Base-by-base conservation (phyloP, 2,113 vertebrate genomes). In the Potamarius usumacintae region DNA sequence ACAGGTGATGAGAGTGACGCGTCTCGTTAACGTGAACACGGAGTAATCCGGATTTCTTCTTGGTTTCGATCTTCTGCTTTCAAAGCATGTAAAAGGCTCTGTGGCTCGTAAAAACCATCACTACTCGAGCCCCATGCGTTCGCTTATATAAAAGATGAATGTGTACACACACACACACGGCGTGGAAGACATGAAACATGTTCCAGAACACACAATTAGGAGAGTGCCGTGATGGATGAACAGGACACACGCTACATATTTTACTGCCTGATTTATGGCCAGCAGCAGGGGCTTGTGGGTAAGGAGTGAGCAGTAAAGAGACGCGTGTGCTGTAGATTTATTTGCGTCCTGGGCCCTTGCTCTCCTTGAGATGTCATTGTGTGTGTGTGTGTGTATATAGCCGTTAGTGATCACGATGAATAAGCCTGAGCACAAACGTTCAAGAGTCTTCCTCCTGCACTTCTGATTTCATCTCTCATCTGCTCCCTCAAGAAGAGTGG, bases 361-460 rank as follows among this genome's bases (percentile, higher is more conserved):
- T 94, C 92, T 94, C 94, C 93, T 93, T 93, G 93, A 94, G 94
- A 95, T 93, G 93, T 94, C 94, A 93, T 94, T 95, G 93, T 91
- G 91, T 92, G 91, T 3, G 34, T 42, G 42, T 42, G 42, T 42
- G 42, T 42, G 42, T 42, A 2, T 42, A 2, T 42, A 42, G 42
- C 89, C 91, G 89, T 93, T 93, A 93, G 93, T 92, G 92, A 90
- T 94, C 90, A 94, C 94, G 93, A 94, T 92, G 92, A 93, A 42
- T 91, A 92, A 92, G 74, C 91, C 90, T 91, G 90, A 91, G 76
- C 92, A 89, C 90, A 90, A 91, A 83, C 85, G 90, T 84, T 88
- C 91, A 88, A 81, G 71, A 89, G 85, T 86, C 89, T 90, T 74
- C 83, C 88, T 87, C 30, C 42, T 85, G 72, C 10, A 57, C 57